These are phyloP conservation scores for Genyomyrus donnyi DNA, from an alignment of 2,113 vertebrate species.

Conservation along the genomic window DNA sequence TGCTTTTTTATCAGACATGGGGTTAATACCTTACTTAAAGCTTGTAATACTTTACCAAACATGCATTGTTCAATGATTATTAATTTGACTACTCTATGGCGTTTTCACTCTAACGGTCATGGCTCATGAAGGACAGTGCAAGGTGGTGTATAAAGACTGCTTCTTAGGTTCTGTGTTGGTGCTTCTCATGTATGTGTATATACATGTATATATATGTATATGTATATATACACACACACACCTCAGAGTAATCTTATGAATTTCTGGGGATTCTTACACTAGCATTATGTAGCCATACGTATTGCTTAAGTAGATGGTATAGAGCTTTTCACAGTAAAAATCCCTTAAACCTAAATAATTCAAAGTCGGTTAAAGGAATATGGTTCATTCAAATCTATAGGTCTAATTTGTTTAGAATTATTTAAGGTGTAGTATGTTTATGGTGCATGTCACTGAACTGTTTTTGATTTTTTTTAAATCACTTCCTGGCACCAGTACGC, in stretches of 20 bases:
- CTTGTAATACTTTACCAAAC: background rate
- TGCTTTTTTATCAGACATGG: conserved; percentile 36
- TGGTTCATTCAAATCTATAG: background rate
- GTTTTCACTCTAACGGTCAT: background rate
- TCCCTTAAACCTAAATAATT: background rate
- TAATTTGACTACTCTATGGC: background rate
- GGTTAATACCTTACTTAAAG: conserved; percentile 10
- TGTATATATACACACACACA: background rate
- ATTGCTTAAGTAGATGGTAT: background rate
- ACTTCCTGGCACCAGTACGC: background rate
- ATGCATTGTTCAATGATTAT: background rate
- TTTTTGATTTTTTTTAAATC: background rate
- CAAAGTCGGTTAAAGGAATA: background rate
- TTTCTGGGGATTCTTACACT: background rate
- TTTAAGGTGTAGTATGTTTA: conserved; percentile 10
- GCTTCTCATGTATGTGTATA: background rate
- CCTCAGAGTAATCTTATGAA: background rate
- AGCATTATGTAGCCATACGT: conserved; percentile 5
- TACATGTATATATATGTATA: background rate
- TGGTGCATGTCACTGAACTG: background rate
- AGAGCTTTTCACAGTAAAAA: background rate
- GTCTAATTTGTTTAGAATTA: conserved; percentile 3
- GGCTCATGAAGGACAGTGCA: background rate
- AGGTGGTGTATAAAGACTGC: background rate
- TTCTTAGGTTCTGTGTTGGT: background rate